Evolutionary conservation across 1,140 invertebrate species (phyloP).

Genomic region (Neuroterus valhalla): DNA sequence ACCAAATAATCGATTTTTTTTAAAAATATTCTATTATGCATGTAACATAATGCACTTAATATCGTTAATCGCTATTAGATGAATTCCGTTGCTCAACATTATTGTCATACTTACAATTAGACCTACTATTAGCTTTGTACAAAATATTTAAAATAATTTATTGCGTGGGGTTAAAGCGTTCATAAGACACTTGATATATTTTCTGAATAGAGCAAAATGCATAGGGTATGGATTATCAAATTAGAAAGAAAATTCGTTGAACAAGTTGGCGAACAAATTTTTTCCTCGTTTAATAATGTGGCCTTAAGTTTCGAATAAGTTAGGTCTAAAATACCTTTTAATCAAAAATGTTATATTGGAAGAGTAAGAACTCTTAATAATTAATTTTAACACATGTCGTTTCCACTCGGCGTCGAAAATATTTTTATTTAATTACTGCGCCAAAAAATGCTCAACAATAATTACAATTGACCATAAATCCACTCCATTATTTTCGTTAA

Average conservation of each 20-base stretch:
- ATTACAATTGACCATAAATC: no score
- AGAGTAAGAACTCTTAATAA: no score
- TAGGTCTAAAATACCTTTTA: no score
- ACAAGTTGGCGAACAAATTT: neutral
- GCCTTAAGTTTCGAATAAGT: no score
- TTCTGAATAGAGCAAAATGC: neutral
- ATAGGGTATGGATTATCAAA: neutral
- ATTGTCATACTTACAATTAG: neutral
- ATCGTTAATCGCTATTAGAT: neutral
- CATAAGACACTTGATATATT: conserved; percentile 2
- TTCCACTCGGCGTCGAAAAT: no score
- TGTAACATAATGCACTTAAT: neutral
- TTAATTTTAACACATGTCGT: no score
- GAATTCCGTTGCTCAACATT: conserved; percentile 4
- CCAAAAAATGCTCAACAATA: no score
- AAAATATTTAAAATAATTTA: conserved; percentile 14
- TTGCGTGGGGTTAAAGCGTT: neutral
- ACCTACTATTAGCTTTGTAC: neutral
- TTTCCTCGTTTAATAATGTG: no score
- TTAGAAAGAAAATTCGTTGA: conserved; percentile 6
- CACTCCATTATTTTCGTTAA: no score
- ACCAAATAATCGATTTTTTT: conserved; percentile 3
- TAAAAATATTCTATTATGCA: no score
- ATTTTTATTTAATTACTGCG: no score
- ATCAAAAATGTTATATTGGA: no score